Conservation (phyloP, 2,113 vertebrate genomes). For the Pelusios castaneus region DNA sequence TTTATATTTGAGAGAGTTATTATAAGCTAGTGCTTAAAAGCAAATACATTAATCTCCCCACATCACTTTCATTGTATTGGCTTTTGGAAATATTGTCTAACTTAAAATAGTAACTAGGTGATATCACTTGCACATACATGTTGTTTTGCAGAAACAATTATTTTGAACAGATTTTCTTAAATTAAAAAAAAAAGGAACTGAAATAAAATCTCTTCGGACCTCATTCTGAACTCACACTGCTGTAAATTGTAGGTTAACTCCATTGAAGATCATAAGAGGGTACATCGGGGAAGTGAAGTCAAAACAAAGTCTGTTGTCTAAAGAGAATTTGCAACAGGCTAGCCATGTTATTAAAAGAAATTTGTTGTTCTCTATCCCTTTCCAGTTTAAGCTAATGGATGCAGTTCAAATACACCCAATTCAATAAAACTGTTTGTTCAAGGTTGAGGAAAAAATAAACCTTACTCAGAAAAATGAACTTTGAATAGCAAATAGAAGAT, state of each 20-base stretch:
- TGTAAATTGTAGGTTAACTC: not conserved
- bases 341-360: not conserved
- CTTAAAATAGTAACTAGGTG: not conserved
- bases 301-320: not conserved
- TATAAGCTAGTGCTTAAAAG: not conserved
- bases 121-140: not conserved
- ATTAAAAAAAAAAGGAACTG: not conserved
- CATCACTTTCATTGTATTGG: not conserved
- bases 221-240: not conserved
- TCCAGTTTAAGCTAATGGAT: not conserved
- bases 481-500: not conserved
- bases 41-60: not conserved
- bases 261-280: not conserved
- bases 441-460: not conserved
- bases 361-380: not conserved
- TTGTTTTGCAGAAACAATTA: not conserved
- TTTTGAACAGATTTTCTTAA: not conserved
- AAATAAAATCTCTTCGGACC: not conserved
- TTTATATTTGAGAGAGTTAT: not conserved
- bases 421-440: not conserved
- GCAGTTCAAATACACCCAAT: not conserved
- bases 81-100: not conserved
- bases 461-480: not conserved
- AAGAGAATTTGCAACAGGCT: not conserved
- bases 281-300: no score